A percentile compares a stretch with the other conserved stretches of the same genome.
Conservation (phyloP, 2,797 vertebrate species). For the Phalloptychus januarius region DNA sequence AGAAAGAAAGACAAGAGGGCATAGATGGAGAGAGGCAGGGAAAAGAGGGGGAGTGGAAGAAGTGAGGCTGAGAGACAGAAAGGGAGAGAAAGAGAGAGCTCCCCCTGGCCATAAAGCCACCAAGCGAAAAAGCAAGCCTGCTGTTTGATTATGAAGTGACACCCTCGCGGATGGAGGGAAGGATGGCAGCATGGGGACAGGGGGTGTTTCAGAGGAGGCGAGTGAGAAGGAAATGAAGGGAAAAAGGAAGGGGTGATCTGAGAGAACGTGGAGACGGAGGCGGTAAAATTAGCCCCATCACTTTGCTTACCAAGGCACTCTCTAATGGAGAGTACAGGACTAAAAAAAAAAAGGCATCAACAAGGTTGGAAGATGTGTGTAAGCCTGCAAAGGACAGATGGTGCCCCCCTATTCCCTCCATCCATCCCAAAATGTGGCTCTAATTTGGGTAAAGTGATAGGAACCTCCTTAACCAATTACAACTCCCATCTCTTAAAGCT, state of each 20-base stretch:
- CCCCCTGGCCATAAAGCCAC: constrained; percentile 84
- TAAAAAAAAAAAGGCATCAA: constrained; percentile 44
- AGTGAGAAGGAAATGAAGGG: constrained; percentile 22
- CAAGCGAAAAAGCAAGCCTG: constrained; percentile 86
- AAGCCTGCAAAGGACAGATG: constrained; percentile 65
- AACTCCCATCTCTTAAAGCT: constrained; percentile 47
- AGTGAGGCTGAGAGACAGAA: constrained; percentile 62
- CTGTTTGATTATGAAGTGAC: constrained; percentile 85
- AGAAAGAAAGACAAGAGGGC: constrained; percentile 44
- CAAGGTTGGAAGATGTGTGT: constrained; percentile 12
- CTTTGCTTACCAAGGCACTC: constrained; percentile 57
- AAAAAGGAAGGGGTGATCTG: constrained; percentile 36
- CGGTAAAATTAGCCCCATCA: constrained; percentile 74
- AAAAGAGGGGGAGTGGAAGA: constrained; percentile 11
- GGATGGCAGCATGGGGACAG: constrained; percentile 44
- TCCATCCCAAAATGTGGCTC: constrained; percentile 55
- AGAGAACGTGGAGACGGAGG: constrained; percentile 59
- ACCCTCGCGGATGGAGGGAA: constrained; percentile 63
- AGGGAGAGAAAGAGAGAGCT: constrained; percentile 45
- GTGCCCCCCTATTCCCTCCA: constrained; percentile 21
- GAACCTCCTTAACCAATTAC: constrained; percentile 78
- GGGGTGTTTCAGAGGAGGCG: constrained; percentile 49
- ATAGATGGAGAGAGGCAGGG: constrained; percentile 33
- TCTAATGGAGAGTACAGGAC: constrained; percentile 56
- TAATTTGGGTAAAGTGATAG: constrained; percentile 73